Conservation (phyloP, 2,113 vertebrate genomes). For the Solea solea region DNA sequence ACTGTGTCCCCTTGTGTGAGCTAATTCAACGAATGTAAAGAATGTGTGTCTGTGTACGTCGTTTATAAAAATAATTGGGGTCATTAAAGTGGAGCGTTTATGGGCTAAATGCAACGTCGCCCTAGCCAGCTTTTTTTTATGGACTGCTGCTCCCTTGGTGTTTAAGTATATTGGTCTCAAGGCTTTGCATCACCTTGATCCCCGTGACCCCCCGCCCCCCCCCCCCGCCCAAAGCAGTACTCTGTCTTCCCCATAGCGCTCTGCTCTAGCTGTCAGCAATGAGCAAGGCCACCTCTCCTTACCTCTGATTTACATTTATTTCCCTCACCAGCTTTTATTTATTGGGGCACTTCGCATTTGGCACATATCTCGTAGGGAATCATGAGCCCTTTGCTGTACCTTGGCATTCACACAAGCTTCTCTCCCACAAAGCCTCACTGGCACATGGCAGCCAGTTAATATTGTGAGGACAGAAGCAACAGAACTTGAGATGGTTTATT, state of each 20-base stretch:
- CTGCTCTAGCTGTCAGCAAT: conserved; percentile 63
- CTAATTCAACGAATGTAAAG: conserved; percentile 51
- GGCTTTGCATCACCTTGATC: conserved; percentile 82
- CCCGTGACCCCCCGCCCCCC: conserved; percentile 60
- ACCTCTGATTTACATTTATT: conserved; percentile 83
- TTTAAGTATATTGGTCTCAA: conserved; percentile 78
- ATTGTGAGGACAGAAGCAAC: conserved; percentile 57
- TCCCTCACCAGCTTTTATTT: conserved; percentile 80
- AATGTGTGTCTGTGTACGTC: conserved; percentile 57
- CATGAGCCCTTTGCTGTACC: conserved; percentile 72
- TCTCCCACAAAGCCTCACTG: conserved; percentile 59
- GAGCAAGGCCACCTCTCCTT: conserved; percentile 73
- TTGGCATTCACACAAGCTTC: conserved; percentile 77
- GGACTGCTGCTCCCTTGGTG: conserved; percentile 74
- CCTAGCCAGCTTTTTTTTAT: conserved; percentile 71
- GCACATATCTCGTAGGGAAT: conserved; percentile 78
- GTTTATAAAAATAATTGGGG: conserved; percentile 72
- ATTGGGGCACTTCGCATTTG: conserved; percentile 82
- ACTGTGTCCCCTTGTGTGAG: conserved; percentile 19
- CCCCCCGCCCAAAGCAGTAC: conserved; percentile 61
- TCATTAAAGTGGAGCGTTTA: conserved; percentile 72
- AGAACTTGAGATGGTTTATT: conserved; percentile 62
- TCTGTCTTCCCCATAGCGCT: conserved; percentile 69
- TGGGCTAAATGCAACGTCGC: conserved; percentile 66
- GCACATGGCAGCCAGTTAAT: conserved; percentile 63